Conservation (phyloP, 2,113 vertebrate genomes). For the Eptesicus fuscus region DNA sequence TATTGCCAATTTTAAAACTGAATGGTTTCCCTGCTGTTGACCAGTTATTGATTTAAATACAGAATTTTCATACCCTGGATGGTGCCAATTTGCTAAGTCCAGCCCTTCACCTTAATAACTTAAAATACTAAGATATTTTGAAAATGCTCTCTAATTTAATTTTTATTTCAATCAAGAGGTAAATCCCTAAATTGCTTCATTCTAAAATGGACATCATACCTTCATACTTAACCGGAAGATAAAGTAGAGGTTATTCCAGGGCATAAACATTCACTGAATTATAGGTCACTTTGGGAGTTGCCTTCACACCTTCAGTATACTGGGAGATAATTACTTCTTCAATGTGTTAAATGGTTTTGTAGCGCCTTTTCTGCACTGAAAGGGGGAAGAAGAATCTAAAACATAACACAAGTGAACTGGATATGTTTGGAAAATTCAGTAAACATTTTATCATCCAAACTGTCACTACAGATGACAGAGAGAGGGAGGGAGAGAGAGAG, state of each 20-base stretch:
- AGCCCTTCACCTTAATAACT: neutral
- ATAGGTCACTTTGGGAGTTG: constrained; percentile 29
- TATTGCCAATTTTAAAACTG: constrained; percentile 26
- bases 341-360: neutral
- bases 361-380: constrained; percentile 25
- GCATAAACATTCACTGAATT: constrained; percentile 12
- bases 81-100: constrained; percentile 40
- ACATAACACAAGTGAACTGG: neutral
- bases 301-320: neutral
- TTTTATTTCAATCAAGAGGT: neutral
- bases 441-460: constrained; percentile 18
- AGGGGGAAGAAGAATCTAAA: neutral
- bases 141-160: neutral
- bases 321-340: constrained; percentile 41
- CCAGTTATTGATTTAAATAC: neutral
- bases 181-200: constrained; percentile 27
- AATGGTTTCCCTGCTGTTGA: constrained; percentile 18
- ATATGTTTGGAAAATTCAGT: constrained; percentile 3
- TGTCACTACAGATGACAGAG: neutral
- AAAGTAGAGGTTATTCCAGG: constrained; percentile 27
- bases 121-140: constrained; percentile 55
- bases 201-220: neutral
- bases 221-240: constrained; percentile 28
- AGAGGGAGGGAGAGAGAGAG: too few relatives aligned
- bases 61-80: neutral